phyloP scores from a whole-genome alignment of 2,888 invertebrate genomes.

The Psylliodes chrysocephalus region DNA sequence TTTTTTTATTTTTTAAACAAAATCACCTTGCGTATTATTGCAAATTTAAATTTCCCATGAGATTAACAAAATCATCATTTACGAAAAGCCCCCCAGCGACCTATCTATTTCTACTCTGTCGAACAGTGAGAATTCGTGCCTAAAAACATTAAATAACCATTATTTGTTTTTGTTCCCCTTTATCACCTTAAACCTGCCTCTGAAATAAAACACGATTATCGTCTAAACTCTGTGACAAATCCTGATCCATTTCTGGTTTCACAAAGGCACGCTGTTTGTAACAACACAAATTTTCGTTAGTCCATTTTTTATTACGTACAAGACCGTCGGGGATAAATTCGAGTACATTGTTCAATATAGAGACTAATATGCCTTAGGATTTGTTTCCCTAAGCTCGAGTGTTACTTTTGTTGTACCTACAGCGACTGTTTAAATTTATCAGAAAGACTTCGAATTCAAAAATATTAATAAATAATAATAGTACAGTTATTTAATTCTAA shows the following conservation, averaged over 20 bases:
- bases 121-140: too few species aligned
- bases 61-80: too few species aligned
- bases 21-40: too few species aligned
- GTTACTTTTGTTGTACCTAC: not conserved
- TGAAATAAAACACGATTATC: not conserved
- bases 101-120: too few species aligned
- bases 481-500: too few species aligned
- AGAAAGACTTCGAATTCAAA: slow-evolving; percentile 2
- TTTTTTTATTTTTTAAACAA: too few species aligned
- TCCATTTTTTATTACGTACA: slow-evolving; percentile 48
- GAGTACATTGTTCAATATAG: slow-evolving; percentile 44
- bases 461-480: too few species aligned
- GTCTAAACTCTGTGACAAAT: not conserved
- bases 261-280: slow-evolving; percentile 32
- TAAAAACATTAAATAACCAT: too few species aligned
- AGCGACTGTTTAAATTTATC: slow-evolving; percentile 13
- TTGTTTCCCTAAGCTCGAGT: slow-evolving; percentile 42
- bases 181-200: not conserved
- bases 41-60: too few species aligned
- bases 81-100: too few species aligned
- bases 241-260: not conserved
- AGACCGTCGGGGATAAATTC: slow-evolving; percentile 48
- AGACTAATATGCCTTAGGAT: slow-evolving; percentile 46
- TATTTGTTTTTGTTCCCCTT: too few species aligned
- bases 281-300: slow-evolving; percentile 45